Base-by-base conservation (phyloP, 2,797 vertebrate genomes). In the Artibeus jamaicensis region DNA sequence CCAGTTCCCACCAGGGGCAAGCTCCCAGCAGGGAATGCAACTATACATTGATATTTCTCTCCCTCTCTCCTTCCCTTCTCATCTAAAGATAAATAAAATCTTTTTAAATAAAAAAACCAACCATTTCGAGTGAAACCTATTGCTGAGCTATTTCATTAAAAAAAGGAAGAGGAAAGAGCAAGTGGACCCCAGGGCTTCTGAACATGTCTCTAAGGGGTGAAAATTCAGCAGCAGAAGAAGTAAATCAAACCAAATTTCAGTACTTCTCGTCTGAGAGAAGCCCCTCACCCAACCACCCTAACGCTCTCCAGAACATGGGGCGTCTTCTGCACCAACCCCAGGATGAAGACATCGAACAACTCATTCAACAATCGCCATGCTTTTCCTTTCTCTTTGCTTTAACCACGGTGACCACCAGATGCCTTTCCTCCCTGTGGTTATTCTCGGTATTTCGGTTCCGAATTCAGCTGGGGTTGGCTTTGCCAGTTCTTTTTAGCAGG, bases 351-450 rank as follows among this genome's bases (percentile, higher is more conserved):
- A 3, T 44, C 9, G 32, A 46, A 34, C 18, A n/a, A 18, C 2
- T 59, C 53, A 26, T 84, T 8, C 6, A 9, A 39, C 65, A 57
- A 22, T 10, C 12, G 19, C 37, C 44, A 24, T 0, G 18, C 11
- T 39, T 71, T 85, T 87, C 44, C 62, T 74, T 81, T 74, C 44
- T 16, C 81, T 87, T 92, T 71, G 39, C 22, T 71, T 62, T 77
- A 26, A 71, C 2, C 0, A 12, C 0, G n/a, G n/a, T 22, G 0
- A 22, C 37, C 3, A 22, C 55, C n/a, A 76, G 55, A 39, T 18
- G 70, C 16, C 34, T 22, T 37, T 39, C 24, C 42, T 68, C 42
- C 21, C 53, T 34, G 0, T 10, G 9, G 46, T 5, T 9, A 6
- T 19, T 83, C 44, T 70, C 2, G 10, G 83, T 29, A 42, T 62